Evolutionary conservation across 1,140 invertebrate species (phyloP), one percentile per base, ranked within the genome.

Genomic region (Nasonia vitripennis): DNA sequence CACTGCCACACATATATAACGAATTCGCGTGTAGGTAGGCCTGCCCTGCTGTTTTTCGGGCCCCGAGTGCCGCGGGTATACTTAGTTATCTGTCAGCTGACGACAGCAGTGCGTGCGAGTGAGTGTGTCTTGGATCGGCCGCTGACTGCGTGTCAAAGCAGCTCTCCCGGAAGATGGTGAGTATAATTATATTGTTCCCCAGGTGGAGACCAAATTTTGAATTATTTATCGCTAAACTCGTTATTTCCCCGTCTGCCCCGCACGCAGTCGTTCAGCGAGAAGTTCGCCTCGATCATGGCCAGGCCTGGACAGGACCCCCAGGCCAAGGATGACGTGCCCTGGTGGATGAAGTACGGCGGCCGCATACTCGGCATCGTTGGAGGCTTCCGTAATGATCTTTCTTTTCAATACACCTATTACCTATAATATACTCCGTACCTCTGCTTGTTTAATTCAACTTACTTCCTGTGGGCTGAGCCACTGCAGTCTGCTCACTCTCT

Each of bases 321-420:
- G 79, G 93, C 95, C 86, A 96, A 96, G 94, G 96, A 97, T 92
- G 97, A 97, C 92, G 95, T 96, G 85, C 96, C 97, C 87, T 97
- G 96, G 96, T 98, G 96, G 95, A 95, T 98, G 94, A 97, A 97
- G 92, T 98, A 97, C 94, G 96, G 95, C 90, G 97, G 95, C 83
- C 95, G 97, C 91, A 95, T 95, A 85, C 92, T 98, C 86, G 98
- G 97, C 79, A 98, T 97, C 87, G 95, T 97, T 92, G 97, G 97
- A 89, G 96, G 97, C 91, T 95, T 96, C 90, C 94, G 96, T 97
- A 94, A 95, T 95, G 94, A 86, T 86, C 62, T 79, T 84, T 77
- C 23, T 78, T 85, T n/a, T n/a, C 5, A 62, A 0, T 62, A n/a
- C 7, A 55, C 4, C 34, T 37, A 37, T 37, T n/a, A n/a, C 20